Percentiles rank a stretch among this genome's conserved stretches.
These are phyloP conservation scores for Pangasius macronema DNA, from an alignment of 2,797 vertebrate species.

Conservation along the genomic window DNA sequence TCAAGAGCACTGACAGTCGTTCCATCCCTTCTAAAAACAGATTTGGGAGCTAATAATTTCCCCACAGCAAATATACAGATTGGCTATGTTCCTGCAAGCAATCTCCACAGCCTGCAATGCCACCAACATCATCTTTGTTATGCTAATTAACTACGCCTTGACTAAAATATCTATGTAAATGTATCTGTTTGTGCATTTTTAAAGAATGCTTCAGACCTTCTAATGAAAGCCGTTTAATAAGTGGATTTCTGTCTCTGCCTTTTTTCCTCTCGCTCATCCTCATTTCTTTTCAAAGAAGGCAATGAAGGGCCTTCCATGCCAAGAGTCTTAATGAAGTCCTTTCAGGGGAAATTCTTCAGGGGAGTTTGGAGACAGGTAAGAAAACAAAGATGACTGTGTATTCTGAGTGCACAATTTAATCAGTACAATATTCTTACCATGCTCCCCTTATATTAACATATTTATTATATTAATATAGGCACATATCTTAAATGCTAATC, in stretches of 20 bases:
- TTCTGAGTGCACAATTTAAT: background rate
- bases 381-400: background rate
- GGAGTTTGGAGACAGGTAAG: conserved; percentile 41
- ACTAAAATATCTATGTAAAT: conserved; percentile 53
- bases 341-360: conserved; percentile 34
- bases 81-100: conserved; percentile 50
- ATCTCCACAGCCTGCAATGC: conserved; percentile 49
- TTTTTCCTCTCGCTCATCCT: conserved; percentile 19
- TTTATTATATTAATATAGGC: background rate
- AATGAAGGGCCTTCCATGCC: conserved; percentile 32
- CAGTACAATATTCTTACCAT: background rate
- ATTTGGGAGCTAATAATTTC: conserved; percentile 56
- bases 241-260: conserved; percentile 17
- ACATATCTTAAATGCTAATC: background rate
- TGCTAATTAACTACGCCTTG: conserved; percentile 53
- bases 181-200: conserved; percentile 52
- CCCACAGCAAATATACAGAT: conserved; percentile 44
- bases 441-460: background rate
- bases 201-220: conserved; percentile 50
- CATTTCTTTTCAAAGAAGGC: conserved; percentile 41
- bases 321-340: conserved; percentile 54
- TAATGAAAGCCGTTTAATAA: conserved; percentile 56
- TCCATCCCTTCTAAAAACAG: conserved; percentile 42
- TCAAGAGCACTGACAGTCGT: conserved; percentile 32
- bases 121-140: conserved; percentile 56